Conservation (phyloP, 2,888 invertebrate genomes). For the Plebejus argus region DNA sequence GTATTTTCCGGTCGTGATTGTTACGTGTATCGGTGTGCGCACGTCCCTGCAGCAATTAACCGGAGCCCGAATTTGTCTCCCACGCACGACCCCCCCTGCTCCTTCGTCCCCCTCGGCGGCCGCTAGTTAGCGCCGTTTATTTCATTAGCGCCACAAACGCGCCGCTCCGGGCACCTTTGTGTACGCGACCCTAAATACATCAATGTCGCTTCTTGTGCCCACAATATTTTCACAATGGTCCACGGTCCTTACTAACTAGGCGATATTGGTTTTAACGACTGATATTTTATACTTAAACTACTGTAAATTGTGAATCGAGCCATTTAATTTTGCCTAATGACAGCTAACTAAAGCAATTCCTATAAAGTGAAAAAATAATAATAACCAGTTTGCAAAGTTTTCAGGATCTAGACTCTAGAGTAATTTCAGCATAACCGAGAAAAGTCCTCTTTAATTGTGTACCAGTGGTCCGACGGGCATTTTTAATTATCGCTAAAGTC, state of each 20-base stretch:
- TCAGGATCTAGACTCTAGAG: background rate
- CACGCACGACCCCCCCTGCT: background rate
- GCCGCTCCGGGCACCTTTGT: background rate
- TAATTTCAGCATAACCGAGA: background rate
- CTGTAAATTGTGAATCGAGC: no score
- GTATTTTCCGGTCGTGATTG: background rate
- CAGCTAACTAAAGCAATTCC: no score
- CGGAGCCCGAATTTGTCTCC: background rate
- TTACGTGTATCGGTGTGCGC: background rate
- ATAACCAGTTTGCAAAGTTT: no score
- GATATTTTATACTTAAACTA: no score
- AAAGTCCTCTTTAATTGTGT: background rate
- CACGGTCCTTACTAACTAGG: background rate
- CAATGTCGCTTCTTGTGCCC: background rate
- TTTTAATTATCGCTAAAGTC: background rate
- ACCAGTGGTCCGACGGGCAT: background rate
- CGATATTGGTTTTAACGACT: background rate
- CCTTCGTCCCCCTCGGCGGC: background rate
- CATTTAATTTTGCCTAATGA: no score
- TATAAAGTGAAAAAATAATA: no score
- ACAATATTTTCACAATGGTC: background rate
- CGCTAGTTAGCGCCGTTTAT: conserved; percentile 16
- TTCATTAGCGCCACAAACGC: background rate
- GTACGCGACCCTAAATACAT: background rate
- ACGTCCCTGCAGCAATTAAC: background rate